Evolutionary conservation across 2,797 vertebrate genomes (phyloP), one percentile per base, ranked within the genome.

Genomic region (Bovichtus diacanthus): DNA sequence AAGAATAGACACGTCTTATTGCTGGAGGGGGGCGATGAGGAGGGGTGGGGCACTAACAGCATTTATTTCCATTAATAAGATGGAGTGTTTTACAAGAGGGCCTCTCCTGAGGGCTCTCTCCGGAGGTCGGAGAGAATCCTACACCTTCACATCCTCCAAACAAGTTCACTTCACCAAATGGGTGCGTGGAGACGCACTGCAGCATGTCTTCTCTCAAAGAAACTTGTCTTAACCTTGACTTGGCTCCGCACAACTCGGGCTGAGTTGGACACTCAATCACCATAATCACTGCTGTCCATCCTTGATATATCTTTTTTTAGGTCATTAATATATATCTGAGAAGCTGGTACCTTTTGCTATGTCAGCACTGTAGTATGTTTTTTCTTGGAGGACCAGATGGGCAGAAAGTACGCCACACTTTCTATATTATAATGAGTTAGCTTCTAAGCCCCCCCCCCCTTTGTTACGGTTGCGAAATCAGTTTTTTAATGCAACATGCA

Each of bases 21-120:
- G 83, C 80, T 62, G 62, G 55, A 36, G 56, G 70, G 15, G 63
- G 19, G 50, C 2, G 25, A 15, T 1, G 18, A 4, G 54, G n/a
- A 5, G 13, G 67, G 69, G 78, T 44, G 81, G 70, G 64, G 58
- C 1, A 34, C 82, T 71, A 81, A 86, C 85, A 46, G 90, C 92
- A 86, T 93, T 92, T 88, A 93, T 92, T 92, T 89, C 87, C 90
- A 92, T 92, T 92, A 92, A 92, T 93, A 90, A 88, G 86, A 90
- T 67, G 72, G 74, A 87, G 72, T 59, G 3, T 83, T 91, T 90
- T 81, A 86, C 85, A 86, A 75, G 80, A 84, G 80, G 74, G 44
- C 80, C 84, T 88, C 82, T 89, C 90, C 70, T 54, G 84, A 76
- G 89, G 85, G 70, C 47, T 78, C 75, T 91, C 84, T 85, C 74